Percentiles rank a stretch among this genome's conserved stretches.
Conservation (phyloP, 2,113 vertebrate genomes). For the Strix uralensis region DNA sequence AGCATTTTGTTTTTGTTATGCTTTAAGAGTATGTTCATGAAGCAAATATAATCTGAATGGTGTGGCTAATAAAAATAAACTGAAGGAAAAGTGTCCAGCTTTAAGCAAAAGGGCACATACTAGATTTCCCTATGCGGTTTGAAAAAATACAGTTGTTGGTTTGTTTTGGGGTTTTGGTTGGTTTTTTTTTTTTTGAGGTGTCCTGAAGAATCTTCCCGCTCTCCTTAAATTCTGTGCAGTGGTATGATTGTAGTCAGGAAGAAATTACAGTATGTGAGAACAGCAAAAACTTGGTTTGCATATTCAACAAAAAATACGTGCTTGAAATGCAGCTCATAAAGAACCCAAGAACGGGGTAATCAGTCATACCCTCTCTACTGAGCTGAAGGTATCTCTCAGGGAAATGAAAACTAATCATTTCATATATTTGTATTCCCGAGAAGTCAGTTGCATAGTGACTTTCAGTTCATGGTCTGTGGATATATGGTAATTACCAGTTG, state of each 20-base stretch:
- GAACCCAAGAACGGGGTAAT: not conserved
- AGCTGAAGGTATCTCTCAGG: not conserved
- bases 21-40: not conserved
- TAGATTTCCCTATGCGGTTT: not conserved
- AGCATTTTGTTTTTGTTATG: conserved; percentile 20
- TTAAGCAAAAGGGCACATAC: not conserved
- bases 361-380: not conserved
- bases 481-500: not conserved
- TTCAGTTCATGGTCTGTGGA: not conserved
- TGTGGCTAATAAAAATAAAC: conserved; percentile 9
- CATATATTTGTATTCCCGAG: not conserved
- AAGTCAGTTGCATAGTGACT: not conserved
- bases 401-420: not conserved
- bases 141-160: not conserved
- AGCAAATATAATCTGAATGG: not conserved
- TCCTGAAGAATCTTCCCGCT: not conserved
- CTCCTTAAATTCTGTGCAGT: not conserved
- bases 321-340: not conserved
- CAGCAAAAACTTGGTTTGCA: not conserved
- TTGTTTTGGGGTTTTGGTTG: not conserved
- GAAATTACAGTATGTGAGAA: not conserved
- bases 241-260: not conserved
- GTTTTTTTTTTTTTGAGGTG: not conserved
- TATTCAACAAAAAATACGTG: not conserved
- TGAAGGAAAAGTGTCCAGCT: not conserved